Base-by-base conservation (phyloP, 2,797 vertebrate species). In the Trematomus bernacchii region DNA sequence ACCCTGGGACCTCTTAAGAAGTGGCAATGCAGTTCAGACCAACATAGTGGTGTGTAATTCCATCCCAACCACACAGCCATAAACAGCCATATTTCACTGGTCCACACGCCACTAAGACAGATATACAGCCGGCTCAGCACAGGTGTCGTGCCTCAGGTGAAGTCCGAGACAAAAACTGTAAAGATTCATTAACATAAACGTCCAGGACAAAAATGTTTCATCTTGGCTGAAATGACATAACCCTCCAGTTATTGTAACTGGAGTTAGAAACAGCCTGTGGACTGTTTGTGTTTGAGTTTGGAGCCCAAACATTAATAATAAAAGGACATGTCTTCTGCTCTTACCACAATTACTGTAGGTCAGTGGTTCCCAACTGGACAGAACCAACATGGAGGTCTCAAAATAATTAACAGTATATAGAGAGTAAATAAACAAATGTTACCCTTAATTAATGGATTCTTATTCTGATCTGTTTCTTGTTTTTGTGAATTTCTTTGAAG, bases 91-190 rank as follows among this genome's bases (percentile, higher is more conserved):
- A 91, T 85, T 89, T 89, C 87, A 91, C 18, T 64, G 65, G 68
- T 43, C 61, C 75, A 62, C 66, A 65, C 8, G 1, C 77, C 61
- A 55, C 55, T 65, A 51, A 76, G 83, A 82, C 73, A 86, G 67
- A 72, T 71, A 83, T 76, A 75, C 50, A 11, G 23, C 48, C 51
- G 15, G 67, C 69, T 62, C 19, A 19, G 82, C 67, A 63, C 91
- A 91, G 91, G 92, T 93, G 90, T 77, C 73, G 9, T 27, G 87
- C 92, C 90, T 86, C 88, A 82, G 89, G 91, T 90, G 66, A 80
- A 59, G 77, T 66, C 55, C 21, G 37, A 54, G 37, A 79, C 65
- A 66, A 62, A 79, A 84, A 77, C 55, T 50, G 61, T 50, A n/a
- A 65, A 85, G 82, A 73, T 60, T 74, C 71, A 71, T 83, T 71